Evolutionary conservation across 2,797 vertebrate species (phyloP), one percentile per base, ranked within the genome.

Genomic region (Brachyrhaphis roseni): DNA sequence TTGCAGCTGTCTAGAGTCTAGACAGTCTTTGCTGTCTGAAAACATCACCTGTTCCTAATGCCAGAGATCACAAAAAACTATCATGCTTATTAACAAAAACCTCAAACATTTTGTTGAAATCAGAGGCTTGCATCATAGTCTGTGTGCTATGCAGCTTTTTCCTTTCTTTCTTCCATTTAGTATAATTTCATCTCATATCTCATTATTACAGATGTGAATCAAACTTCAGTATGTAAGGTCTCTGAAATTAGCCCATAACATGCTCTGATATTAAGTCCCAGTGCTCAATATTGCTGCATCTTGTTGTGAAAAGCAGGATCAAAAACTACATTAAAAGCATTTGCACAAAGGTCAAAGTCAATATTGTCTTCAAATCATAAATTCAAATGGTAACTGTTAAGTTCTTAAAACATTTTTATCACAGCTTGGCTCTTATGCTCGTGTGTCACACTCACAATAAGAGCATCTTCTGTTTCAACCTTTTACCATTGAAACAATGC

Each of bases 1-100:
- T 75, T 59, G 53, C 51, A 59, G 39, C 57, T 59, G 39, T 62
- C 53, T 62, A 55, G 59, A 66, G n/a, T n/a, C n/a, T n/a, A n/a
- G n/a, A n/a, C 36, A 36, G 73, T 53, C 39, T 39, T 34, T 12
- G 39, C 20, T 45, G 13, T 41, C 78, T 0, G 23, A 45, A 45
- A 8, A 75, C 28, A 15, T 43, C 15, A 70, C n/a, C 15, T 75
- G 1, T 31, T 75, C 39, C 64, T 41, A n/a, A 46, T 26, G 6
- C 0, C 15, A 36, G 47, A 75, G 43, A 41, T 75, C 20, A 12
- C 5, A 49, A 45, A 49, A 47, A 51, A 51, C 39, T 2, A 39
- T 36, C 20, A 77, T 55, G 68, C 18, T 64, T 70, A 55, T 46
- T 45, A 10, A 75, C 0, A 74, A 51, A 62, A 41, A 18, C 36